Conservation (phyloP, 2,888 invertebrate genomes). For the Tholera decimalis region DNA sequence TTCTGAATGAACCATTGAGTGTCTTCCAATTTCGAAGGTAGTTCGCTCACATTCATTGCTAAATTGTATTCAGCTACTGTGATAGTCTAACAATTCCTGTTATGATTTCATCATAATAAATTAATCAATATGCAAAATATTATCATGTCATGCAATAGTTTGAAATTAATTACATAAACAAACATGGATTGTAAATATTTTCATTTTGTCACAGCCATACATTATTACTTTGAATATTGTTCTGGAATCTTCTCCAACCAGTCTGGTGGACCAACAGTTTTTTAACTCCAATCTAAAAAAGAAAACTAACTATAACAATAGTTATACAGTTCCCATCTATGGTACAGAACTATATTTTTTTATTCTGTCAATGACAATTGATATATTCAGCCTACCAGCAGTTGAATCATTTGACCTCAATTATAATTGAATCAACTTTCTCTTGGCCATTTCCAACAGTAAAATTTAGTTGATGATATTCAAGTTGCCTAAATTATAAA, state of each 20-base stretch:
- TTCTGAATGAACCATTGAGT: background rate
- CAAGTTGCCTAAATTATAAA: background rate
- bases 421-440: slow-evolving; percentile 52
- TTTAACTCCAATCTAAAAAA: background rate
- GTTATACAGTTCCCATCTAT: slow-evolving; percentile 14
- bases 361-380: slow-evolving; percentile 20
- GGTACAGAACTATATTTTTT: slow-evolving; percentile 11
- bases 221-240: background rate
- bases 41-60: no score
- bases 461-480: slow-evolving; percentile 13
- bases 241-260: background rate
- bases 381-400: slow-evolving; percentile 36
- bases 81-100: background rate
- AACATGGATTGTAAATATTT: slow-evolving; percentile 16
- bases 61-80: background rate
- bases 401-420: slow-evolving; percentile 48
- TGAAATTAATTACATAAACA: slow-evolving; percentile 1
- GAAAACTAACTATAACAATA: background rate
- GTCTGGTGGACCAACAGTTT: background rate
- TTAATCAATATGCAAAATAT: background rate
- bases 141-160: background rate
- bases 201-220: background rate
- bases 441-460: slow-evolving; percentile 44
- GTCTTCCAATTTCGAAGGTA: background rate
- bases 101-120: background rate